Conservation (phyloP, 2,888 invertebrate genomes). For the Lamellibrachia columna region DNA sequence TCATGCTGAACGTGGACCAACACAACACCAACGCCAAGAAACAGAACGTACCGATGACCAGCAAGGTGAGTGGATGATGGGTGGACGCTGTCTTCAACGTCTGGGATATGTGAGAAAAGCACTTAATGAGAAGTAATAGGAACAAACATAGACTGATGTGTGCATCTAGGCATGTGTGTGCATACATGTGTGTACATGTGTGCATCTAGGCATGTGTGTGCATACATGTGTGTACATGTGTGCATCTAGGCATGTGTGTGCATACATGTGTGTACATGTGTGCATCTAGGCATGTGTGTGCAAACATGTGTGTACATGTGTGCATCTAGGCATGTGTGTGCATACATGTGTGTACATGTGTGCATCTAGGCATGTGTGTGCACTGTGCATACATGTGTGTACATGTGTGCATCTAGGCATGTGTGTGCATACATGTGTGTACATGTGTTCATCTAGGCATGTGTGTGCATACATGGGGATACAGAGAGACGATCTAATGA, state of each 20-base stretch:
- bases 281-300: too few species aligned
- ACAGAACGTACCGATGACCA: conserved; percentile 91
- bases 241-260: neutral
- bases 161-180: too few species aligned
- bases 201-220: neutral
- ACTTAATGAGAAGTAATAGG: too few species aligned
- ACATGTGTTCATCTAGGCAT: neutral
- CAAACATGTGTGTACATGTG: too few species aligned
- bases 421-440: neutral
- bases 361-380: neutral
- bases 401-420: too few species aligned
- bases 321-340: too few species aligned
- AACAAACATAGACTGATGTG: too few species aligned
- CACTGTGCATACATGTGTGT: too few species aligned
- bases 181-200: too few species aligned
- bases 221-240: neutral
- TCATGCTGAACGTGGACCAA: conserved; percentile 99
- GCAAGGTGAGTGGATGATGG: conserved; percentile 68
- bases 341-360: neutral
- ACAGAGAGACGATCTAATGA: neutral
- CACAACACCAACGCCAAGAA: conserved; percentile 97
- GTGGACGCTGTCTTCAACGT: neutral
- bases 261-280: neutral
- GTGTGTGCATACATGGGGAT: too few species aligned
- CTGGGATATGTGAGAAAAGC: too few species aligned